Evolutionary conservation across 2,888 invertebrate genomes (phyloP), one percentile per base, ranked within the genome.

Genomic region (Pollenia angustigena): DNA sequence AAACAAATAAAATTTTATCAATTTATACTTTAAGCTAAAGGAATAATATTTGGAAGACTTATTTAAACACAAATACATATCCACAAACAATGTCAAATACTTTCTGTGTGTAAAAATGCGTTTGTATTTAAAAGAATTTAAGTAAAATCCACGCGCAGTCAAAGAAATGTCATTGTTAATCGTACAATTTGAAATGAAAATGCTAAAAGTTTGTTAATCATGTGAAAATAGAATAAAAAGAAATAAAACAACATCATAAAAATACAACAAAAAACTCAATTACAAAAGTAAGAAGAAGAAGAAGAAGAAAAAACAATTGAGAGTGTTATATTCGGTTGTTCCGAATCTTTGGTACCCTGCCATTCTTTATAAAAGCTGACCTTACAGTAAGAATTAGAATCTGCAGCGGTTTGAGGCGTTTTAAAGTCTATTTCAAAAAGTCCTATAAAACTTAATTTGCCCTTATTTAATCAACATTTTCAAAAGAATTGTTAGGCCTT

Each of bases 181-280:
- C 69, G 52, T 71, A 11, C n/a, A 69, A 46, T 46, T 66, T 66
- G 23, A 6, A 16, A 66, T 10, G 23, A 52, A 52, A 50, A n/a
- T 0, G 18, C n/a, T 23, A 76, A 64, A 75, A 40, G 3, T 64
- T 76, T 64, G 23, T 64, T 76, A 76, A 64, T 76, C 64, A 52
- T 54, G 42, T 64, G 52, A 50, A 76, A 64, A 44, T 44, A 42
- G 52, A 32, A 62, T 58, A 14, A 14, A 40, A 58, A 23, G 0
- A 32, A 32, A 32, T 0, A 32, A 32, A 32, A 32, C 32, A 32
- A 32, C 4, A 32, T 6, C 32, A 32, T 6, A 32, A 4, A 32
- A 6, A 32, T 32, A 32, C 32, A 32, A 32, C 32, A 40, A 32
- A 23, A n/a, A 68, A 68, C 48, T 23, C 23, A 68, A 64, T 52